Percentiles rank a stretch among this genome's conserved stretches.
Conservation (phyloP, 2,113 vertebrate genomes). For the Myocastor coypus region DNA sequence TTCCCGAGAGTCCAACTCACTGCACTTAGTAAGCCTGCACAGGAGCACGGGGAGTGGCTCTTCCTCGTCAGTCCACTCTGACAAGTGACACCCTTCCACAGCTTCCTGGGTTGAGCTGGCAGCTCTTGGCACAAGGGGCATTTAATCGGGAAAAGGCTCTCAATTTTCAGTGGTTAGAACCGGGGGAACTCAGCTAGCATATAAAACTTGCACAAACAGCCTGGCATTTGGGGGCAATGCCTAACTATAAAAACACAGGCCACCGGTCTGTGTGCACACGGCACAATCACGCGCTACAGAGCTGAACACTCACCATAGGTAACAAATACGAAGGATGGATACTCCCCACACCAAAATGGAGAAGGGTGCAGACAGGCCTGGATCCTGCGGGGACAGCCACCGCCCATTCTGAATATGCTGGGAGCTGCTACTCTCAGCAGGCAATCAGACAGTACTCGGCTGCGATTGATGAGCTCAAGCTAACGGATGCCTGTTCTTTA, state of each 20-base stretch:
- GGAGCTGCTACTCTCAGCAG: neutral
- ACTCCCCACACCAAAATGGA: neutral
- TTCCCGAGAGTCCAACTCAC: neutral
- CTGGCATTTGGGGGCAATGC: neutral
- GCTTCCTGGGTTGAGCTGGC: neutral
- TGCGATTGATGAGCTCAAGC: neutral
- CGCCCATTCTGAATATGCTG: neutral
- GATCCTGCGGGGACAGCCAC: neutral
- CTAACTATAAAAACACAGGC: neutral
- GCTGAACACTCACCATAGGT: neutral
- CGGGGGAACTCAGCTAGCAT: neutral
- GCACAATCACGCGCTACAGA: neutral
- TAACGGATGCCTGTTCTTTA: neutral
- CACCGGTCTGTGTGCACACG: neutral
- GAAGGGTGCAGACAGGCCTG: neutral
- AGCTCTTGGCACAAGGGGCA: neutral
- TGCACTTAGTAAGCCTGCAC: neutral
- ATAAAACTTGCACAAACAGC: neutral
- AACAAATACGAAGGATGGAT: accelerated
- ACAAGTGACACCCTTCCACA: neutral
- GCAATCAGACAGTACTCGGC: too few species aligned
- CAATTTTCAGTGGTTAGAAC: neutral
- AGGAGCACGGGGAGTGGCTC: neutral
- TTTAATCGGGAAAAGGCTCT: neutral
- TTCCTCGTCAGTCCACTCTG: neutral